A percentile compares a stretch with the other conserved stretches of the same genome.
Evolutionary conservation across 2,888 invertebrate genomes (phyloP).

Genomic region (Furcula furcula): DNA sequence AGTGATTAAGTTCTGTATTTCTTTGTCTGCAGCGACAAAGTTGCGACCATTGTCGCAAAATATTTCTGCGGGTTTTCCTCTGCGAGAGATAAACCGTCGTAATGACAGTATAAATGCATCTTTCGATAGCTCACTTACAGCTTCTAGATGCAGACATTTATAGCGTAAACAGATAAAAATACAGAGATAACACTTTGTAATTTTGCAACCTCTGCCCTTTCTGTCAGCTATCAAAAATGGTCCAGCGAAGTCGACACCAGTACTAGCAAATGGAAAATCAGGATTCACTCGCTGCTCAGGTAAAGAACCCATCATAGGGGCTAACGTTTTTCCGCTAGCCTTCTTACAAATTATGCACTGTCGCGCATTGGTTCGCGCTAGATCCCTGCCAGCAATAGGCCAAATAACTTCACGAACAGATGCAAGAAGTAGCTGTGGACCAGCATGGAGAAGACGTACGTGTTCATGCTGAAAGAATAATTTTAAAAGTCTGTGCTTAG

Average conservation of each 20-base stretch:
- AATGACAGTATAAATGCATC: constrained; percentile 29
- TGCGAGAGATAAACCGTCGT: constrained; percentile 28
- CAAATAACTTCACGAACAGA: no score
- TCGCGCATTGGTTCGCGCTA: not conserved
- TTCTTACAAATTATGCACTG: not conserved
- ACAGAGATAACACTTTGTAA: constrained; percentile 2
- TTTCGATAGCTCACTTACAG: constrained; percentile 25
- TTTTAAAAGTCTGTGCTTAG: no score
- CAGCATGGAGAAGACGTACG: no score
- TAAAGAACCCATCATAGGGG: not conserved
- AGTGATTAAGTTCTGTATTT: constrained; percentile 4
- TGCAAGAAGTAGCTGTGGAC: no score
- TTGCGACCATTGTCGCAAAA: constrained; percentile 10
- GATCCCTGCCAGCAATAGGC: no score
- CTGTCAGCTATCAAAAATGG: constrained; percentile 6
- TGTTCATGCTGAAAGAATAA: no score
- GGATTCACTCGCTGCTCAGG: not conserved
- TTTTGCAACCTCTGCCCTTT: constrained; percentile 8
- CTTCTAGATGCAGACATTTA: constrained; percentile 29
- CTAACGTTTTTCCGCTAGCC: not conserved
- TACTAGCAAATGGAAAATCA: constrained; percentile 1
- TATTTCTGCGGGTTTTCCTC: constrained; percentile 31
- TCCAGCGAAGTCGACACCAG: constrained; percentile 12
- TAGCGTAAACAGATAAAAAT: constrained; percentile 15
- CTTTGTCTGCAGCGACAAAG: constrained; percentile 11